A percentile compares a stretch with the other conserved stretches of the same genome.
These are phyloP conservation scores for Geodia barretti DNA, from an alignment of 37 sponge, comb jelly and placozoan genomes.

Conservation along the genomic window DNA sequence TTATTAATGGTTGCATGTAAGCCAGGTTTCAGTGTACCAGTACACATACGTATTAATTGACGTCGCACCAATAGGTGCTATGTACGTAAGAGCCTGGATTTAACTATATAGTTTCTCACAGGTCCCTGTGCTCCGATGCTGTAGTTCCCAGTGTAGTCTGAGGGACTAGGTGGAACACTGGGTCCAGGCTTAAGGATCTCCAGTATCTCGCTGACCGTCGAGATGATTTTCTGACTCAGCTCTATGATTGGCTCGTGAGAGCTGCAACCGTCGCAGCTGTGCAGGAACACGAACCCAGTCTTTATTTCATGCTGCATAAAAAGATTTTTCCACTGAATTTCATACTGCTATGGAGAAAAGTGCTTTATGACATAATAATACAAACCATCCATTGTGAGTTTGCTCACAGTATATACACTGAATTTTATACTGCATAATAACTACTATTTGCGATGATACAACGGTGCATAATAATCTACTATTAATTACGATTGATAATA, in stretches of 20 bases:
- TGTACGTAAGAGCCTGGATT: too few species aligned
- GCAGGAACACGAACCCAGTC: constrained; percentile 63
- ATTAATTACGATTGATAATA: too few species aligned
- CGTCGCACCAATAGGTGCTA: too few species aligned
- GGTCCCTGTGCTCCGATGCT: not conserved
- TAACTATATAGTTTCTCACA: not conserved
- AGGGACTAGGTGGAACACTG: constrained; percentile 8
- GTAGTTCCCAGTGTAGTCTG: constrained; percentile 54
- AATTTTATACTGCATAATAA: too few species aligned
- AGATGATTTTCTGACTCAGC: constrained; percentile 25
- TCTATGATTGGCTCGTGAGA: constrained; percentile 26
- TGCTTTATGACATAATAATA: too few species aligned
- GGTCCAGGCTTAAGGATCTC: constrained; percentile 23
- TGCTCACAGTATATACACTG: not conserved
- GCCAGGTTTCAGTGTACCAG: too few species aligned
- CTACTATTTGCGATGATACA: too few species aligned
- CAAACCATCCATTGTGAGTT: not conserved
- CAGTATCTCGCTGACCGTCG: constrained; percentile 19
- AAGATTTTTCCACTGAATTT: too few species aligned
- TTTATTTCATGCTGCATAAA: constrained; percentile 60
- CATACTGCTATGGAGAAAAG: too few species aligned
- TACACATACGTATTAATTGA: too few species aligned
- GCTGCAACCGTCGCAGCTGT: constrained; percentile 51
- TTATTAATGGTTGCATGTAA: not conserved
- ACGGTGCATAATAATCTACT: not conserved